phyloP scores from a whole-genome alignment of 2,888 invertebrate genomes.

The Limenitis camilla region DNA sequence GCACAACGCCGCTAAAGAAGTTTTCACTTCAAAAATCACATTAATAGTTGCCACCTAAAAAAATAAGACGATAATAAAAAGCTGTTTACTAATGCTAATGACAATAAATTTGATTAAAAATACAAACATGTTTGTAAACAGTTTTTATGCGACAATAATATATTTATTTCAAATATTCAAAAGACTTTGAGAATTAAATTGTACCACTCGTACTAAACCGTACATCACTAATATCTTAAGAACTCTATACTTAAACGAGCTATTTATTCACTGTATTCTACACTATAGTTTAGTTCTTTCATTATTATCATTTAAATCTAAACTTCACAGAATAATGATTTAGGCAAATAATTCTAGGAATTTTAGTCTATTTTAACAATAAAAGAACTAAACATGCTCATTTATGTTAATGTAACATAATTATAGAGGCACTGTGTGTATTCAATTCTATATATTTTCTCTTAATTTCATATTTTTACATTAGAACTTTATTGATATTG shows the following conservation, averaged over 20 bases:
- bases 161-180: too few species aligned
- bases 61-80: too few species aligned
- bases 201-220: slow-evolving; percentile 47
- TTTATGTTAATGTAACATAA: slow-evolving; percentile 77
- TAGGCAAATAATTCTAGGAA: neutral
- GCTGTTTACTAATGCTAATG: too few species aligned
- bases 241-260: slow-evolving; percentile 50
- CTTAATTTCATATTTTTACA: slow-evolving; percentile 28
- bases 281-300: slow-evolving; percentile 64
- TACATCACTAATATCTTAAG: slow-evolving; percentile 39
- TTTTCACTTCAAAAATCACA: too few species aligned
- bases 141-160: too few species aligned
- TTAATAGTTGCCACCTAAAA: slow-evolving; percentile 36
- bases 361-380: too few species aligned
- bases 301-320: slow-evolving; percentile 33
- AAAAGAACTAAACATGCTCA: slow-evolving; percentile 68
- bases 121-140: too few species aligned
- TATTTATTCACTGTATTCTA: slow-evolving; percentile 62
- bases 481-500: slow-evolving; percentile 19
- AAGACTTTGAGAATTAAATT: slow-evolving; percentile 32
- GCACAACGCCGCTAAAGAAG: too few species aligned
- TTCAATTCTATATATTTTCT: slow-evolving; percentile 53
- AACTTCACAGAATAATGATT: neutral
- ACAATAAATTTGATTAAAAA: too few species aligned
- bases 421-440: slow-evolving; percentile 76